phyloP scores from a whole-genome alignment of 1,140 invertebrate species.

The Aporrectodea caliginosa region DNA sequence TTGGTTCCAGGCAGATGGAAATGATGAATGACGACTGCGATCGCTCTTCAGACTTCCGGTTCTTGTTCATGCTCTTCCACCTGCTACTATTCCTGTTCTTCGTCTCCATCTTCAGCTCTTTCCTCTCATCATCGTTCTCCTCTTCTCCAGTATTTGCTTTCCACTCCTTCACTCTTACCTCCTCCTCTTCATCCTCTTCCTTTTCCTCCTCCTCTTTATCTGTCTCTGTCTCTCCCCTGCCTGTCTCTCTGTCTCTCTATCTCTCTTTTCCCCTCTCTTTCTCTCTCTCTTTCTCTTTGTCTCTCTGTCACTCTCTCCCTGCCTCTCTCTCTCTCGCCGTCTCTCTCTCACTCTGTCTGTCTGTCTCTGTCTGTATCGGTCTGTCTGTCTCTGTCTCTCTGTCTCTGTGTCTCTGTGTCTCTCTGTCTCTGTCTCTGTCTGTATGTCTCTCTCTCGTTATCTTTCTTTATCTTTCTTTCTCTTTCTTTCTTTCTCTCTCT shows the following conservation, averaged over 20 bases:
- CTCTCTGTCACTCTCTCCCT: neutral
- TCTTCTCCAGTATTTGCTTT: neutral
- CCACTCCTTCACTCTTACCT: neutral
- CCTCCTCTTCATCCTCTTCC: neutral
- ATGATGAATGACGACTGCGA: too few relatives aligned
- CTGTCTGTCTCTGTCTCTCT: neutral
- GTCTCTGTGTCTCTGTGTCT: neutral
- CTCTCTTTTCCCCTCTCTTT: neutral
- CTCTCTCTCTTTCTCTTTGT: neutral
- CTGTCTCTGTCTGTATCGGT: neutral
- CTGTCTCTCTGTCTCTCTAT: neutral
- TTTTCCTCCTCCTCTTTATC: neutral
- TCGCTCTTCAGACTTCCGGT: neutral
- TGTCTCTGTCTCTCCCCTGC: neutral
- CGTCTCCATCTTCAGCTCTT: neutral
- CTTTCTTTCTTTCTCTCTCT: neutral
- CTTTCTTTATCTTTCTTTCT: neutral
- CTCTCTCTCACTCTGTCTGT: neutral
- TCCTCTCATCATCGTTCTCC: neutral
- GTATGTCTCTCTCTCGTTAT: neutral
- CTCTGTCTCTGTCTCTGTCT: neutral
- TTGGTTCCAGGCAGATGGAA: too few relatives aligned
- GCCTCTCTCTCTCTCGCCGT: neutral
- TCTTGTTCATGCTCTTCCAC: neutral
- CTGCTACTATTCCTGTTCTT: neutral